Evolutionary conservation across 2,797 vertebrate genomes (phyloP).

Genomic region (Catamblyrhynchus diadema): DNA sequence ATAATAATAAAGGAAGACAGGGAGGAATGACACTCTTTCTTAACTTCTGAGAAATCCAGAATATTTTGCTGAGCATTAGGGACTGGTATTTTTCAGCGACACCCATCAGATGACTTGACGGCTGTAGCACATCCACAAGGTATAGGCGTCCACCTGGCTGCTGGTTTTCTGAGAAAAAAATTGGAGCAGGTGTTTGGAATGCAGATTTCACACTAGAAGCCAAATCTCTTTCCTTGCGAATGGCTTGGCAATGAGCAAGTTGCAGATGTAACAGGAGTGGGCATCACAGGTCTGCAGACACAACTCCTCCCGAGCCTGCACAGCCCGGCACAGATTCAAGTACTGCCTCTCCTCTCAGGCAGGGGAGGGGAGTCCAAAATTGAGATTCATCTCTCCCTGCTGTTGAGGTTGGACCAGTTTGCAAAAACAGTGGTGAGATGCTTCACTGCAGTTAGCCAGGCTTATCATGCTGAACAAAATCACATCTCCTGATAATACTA

Average conservation of each 20-base stretch:
- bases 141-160: neutral
- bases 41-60: neutral
- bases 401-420: neutral
- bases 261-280: neutral
- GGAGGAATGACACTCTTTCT: neutral
- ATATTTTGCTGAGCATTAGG: neutral
- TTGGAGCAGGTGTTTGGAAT: neutral
- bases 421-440: neutral
- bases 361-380: neutral
- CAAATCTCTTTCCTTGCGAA: neutral
- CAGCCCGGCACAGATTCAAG: neutral
- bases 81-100: neutral
- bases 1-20: neutral
- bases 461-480: neutral
- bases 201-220: neutral
- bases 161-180: neutral
- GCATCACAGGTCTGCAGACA: neutral
- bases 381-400: neutral
- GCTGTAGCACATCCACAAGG: neutral
- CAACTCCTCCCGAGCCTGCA: neutral
- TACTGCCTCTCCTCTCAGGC: neutral
- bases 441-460: neutral
- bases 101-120: neutral
- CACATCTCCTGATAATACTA: neutral
- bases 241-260: neutral